Evolutionary conservation across 2,888 invertebrate genomes (phyloP), one percentile per base, ranked within the genome.

Genomic region (Hypena proboscidalis): DNA sequence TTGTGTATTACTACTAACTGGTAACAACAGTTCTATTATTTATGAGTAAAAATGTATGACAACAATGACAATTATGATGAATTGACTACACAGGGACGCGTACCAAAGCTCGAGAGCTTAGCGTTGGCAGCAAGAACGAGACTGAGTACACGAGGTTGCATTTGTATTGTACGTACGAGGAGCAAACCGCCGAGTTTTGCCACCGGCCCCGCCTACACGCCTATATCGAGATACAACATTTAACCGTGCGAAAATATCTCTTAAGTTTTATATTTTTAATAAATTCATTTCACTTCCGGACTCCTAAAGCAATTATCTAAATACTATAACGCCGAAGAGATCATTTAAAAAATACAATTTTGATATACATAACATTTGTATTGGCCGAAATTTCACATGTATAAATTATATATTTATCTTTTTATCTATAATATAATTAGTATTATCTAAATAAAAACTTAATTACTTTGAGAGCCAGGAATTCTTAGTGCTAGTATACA

Each of bases 381-480:
- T 87, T 86, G 86, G 88, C 89, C 90, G 82, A 90, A 90, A 86
- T 69, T 72, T 81, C 70, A 74, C 74, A 72, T 76, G 70, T 84
- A 85, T 80, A 85, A 83, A 86, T 84, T 80, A 81, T 72, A 74
- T 79, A 74, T 75, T 64, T 59, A 63, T 74, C 67, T 74, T 75
- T 77, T 72, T 67, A 75, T 79, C 59, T 67, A 70, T 66, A 67
- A 52, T 61, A 61, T 64, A 60, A 78, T 80, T 82, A 81, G 70
- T 75, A 77, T 78, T 85, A 75, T 79, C 80, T 86, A 84, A 83
- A 82, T 80, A 81, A 83, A 80, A 80, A 74, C 79, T 80, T 86
- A 86, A 88, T 87, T 89, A 90, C 90, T 90, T 90, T 89, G 90
- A 90, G 90, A 90, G 90, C 90, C 90, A 83, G 90, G 87, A 89